Percentiles rank a stretch among this genome's conserved stretches.
phyloP scores from a whole-genome alignment of 2,888 invertebrate species.

The Panopea generosa region DNA sequence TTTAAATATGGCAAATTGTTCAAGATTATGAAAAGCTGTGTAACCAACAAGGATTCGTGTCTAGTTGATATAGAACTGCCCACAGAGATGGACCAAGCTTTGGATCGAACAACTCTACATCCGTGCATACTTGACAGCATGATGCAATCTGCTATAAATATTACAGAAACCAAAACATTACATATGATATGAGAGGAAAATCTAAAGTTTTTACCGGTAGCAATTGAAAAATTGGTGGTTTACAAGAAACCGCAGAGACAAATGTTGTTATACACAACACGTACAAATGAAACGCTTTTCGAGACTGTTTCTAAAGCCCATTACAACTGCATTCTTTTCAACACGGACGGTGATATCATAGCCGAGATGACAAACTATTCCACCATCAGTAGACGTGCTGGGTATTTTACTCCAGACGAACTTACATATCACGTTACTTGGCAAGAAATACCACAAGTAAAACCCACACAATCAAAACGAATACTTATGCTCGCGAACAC shows the following conservation, averaged over 20 bases:
- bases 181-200: not conserved
- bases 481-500: not conserved
- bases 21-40: not conserved
- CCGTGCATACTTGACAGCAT: constrained; percentile 16
- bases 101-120: constrained; percentile 1
- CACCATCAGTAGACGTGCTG: not conserved
- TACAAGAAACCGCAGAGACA: not conserved
- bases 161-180: not conserved
- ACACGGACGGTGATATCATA: not conserved
- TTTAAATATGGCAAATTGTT: not conserved
- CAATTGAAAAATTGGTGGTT: not conserved
- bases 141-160: constrained; percentile 7
- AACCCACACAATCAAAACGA: not conserved
- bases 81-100: not conserved
- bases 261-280: not conserved
- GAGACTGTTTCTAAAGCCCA: not conserved
- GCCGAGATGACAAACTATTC: not conserved
- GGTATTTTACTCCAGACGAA: not conserved
- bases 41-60: not conserved
- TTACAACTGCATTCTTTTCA: not conserved
- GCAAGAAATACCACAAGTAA: not conserved
- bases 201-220: not conserved
- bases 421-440: not conserved
- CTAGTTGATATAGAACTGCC: constrained; percentile 2
- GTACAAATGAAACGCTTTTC: not conserved